Evolutionary conservation across 2,888 invertebrate species (phyloP).

Genomic region (Cephalotes varians): DNA sequence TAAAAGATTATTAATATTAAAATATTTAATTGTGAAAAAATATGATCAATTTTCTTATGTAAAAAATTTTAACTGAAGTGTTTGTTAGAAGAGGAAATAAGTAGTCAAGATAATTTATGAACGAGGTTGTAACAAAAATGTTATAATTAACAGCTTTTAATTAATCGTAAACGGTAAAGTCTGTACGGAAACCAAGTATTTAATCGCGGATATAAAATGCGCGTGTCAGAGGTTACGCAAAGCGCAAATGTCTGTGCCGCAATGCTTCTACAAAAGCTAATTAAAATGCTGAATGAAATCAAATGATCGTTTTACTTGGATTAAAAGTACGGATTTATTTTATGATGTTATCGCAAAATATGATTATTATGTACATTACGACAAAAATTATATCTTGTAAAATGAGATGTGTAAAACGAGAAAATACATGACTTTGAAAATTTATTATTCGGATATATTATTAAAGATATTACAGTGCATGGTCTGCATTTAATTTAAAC

Average conservation of each 20-base stretch:
- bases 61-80: background rate
- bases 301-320: slow-evolving; percentile 36
- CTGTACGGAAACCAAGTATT: background rate
- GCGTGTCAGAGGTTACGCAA: slow-evolving; percentile 29
- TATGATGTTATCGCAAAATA: background rate
- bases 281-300: slow-evolving; percentile 36
- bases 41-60: background rate
- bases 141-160: slow-evolving; percentile 28
- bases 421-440: background rate
- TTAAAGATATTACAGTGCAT: background rate
- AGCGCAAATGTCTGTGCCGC: background rate
- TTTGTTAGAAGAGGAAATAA: background rate
- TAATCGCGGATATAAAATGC: slow-evolving; percentile 14
- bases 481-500: background rate
- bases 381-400: background rate
- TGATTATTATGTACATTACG: background rate
- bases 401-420: background rate
- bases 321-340: background rate
- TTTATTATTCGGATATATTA: background rate
- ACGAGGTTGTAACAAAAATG: background rate
- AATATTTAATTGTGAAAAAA: slow-evolving; percentile 8
- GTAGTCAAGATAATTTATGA: background rate
- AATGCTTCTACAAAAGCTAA: background rate
- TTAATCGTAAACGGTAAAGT: background rate
- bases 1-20: background rate